Percentiles rank a stretch among this genome's conserved stretches.
phyloP scores from a whole-genome alignment of 2,888 invertebrate genomes.

The Abrostola tripartita region DNA sequence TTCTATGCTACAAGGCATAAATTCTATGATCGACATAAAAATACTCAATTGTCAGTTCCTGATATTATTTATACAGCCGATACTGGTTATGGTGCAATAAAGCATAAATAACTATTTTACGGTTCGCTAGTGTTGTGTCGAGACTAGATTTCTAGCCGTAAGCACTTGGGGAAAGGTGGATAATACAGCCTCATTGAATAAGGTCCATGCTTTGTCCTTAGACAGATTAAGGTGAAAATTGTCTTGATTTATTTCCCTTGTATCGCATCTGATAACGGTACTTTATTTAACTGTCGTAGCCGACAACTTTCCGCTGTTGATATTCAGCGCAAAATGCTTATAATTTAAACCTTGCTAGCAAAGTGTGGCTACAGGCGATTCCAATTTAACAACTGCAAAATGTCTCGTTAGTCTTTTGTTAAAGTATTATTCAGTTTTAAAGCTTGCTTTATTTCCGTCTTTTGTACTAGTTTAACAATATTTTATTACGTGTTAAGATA shows the following conservation, averaged over 20 bases:
- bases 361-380: conserved; percentile 5
- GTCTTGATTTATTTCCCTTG: conserved; percentile 51
- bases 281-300: conserved; percentile 45
- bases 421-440: no score
- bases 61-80: conserved; percentile 29
- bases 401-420: no score
- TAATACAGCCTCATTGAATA: conserved; percentile 64
- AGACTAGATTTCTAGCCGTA: conserved; percentile 66
- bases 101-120: conserved; percentile 59
- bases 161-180: conserved; percentile 65
- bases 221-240: conserved; percentile 56
- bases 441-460: no score
- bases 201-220: conserved; percentile 50
- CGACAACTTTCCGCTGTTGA: conserved; percentile 38
- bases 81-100: conserved; percentile 40
- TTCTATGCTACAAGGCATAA: conserved; percentile 10
- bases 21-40: conserved; percentile 18
- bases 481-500: no score
- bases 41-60: conserved; percentile 13
- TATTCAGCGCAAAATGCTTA: conserved; percentile 27
- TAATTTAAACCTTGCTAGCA: conserved; percentile 20
- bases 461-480: no score
- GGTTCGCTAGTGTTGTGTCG: conserved; percentile 50
- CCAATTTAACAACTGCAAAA: conserved; percentile 11
- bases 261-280: conserved; percentile 31